A percentile compares a stretch with the other conserved stretches of the same genome.
Conservation (phyloP, 2,113 vertebrate genomes). For the Platysteira castanea region DNA sequence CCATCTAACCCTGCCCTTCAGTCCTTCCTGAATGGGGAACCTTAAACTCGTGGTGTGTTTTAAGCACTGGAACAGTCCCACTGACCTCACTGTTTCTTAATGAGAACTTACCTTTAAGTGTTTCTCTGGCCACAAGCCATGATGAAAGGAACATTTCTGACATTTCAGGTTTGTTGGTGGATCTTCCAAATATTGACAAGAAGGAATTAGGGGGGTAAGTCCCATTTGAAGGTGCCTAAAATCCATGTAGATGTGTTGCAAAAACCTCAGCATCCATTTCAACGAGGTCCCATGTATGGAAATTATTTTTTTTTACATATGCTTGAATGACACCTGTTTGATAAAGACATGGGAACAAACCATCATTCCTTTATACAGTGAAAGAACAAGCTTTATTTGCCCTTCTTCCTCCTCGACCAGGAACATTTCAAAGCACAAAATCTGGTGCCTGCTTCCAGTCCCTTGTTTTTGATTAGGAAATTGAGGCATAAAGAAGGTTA, state of each 20-base stretch:
- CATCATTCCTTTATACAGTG: background rate
- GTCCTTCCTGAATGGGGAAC: background rate
- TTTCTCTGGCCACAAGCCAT: background rate
- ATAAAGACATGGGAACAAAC: background rate
- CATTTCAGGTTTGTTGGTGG: background rate
- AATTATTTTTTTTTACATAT: background rate
- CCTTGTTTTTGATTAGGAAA: background rate
- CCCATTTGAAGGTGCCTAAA: background rate
- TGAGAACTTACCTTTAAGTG: background rate
- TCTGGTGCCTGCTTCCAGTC: background rate
- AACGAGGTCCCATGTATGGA: rapidly evolving
- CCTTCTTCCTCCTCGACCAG: background rate
- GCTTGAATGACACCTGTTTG: background rate
- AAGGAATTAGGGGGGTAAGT: background rate
- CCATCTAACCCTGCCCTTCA: background rate
- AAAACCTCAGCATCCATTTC: background rate
- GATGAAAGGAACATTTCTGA: background rate
- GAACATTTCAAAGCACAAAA: background rate
- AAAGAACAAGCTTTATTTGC: background rate
- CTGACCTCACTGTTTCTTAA: background rate
- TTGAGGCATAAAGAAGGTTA: background rate
- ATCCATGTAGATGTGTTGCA: background rate
- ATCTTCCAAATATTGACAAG: background rate
- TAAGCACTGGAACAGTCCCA: background rate
- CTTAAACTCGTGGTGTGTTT: rapidly evolving